phyloP scores from a whole-genome alignment of 1,140 invertebrate genomes.

The Camponotus floridanus region DNA sequence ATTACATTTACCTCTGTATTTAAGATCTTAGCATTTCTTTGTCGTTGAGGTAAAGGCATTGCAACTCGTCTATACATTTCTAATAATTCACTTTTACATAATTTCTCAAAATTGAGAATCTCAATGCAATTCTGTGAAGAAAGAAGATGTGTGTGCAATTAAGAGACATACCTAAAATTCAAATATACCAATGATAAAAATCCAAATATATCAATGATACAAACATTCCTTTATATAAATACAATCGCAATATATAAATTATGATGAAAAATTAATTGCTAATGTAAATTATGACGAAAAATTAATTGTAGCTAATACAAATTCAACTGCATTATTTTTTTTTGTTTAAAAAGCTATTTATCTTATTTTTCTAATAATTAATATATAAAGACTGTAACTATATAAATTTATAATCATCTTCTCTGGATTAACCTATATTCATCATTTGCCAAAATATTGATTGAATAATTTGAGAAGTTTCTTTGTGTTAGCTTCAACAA shows the following conservation, averaged over 20 bases:
- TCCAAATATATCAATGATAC: too few relatives aligned
- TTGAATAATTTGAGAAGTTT: too few relatives aligned
- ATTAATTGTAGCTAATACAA: too few relatives aligned
- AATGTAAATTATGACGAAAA: too few relatives aligned
- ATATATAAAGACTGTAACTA: neutral
- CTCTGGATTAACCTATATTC: neutral
- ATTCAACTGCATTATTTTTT: too few relatives aligned
- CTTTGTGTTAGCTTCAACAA: neutral
- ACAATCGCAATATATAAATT: too few relatives aligned
- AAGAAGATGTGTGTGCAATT: constrained; percentile 17
- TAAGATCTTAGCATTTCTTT: constrained; percentile 13
- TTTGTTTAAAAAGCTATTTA: neutral
- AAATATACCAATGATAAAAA: too few relatives aligned
- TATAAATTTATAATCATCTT: neutral
- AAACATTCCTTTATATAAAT: too few relatives aligned
- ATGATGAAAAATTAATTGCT: too few relatives aligned
- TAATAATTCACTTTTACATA: constrained; percentile 74
- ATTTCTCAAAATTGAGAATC: constrained; percentile 59
- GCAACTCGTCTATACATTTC: constrained; percentile 77
- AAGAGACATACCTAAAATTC: neutral
- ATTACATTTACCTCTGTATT: neutral
- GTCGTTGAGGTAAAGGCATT: constrained; percentile 78
- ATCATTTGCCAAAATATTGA: too few relatives aligned
- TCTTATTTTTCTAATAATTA: neutral
- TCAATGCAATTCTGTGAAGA: constrained; percentile 78